Evolutionary conservation across 2,888 invertebrate species (phyloP), one percentile per base, ranked within the genome.

Genomic region (Leptinotarsa tumamoca): DNA sequence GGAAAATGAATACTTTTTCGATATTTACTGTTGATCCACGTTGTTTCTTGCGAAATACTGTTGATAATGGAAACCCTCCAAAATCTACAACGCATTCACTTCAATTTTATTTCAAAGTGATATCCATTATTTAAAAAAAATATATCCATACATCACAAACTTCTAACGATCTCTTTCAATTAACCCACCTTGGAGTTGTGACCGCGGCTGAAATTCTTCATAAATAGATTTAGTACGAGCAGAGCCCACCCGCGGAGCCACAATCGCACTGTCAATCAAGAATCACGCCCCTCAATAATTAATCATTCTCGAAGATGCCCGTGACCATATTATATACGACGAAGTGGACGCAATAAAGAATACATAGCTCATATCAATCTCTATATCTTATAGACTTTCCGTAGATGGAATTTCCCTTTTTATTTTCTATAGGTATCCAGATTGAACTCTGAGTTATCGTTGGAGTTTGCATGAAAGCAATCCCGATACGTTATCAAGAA

Each of bases 181-280:
- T 63, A 63, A 63, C 18, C 17, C 17, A 63, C 63, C 33, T 63
- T 63, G 15, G 33, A 18, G 63, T 43, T n/a, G 63, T 33, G 33
- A 63, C 33, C 43, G 33, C 17, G 63, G 69, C n/a, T 56, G 54
- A 49, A 69, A 54, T 69, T 69, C 69, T 33, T 56, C 56, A 56
- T 49, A 52, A 33, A 58, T 21, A 70, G 70, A 58, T 70, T 58
- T 58, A 70, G 70, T 70, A 70, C 70, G 56, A 49, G 58, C 21
- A 15, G 10, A 81, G 87, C 82, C 87, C 87, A 88, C 88, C 87
- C 87, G 87, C 85, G 81, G 88, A 80, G 86, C 83, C 81, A 83
- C 87, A 87, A 88, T 88, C 88, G 87, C 88, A 83, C 86, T 87
- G 88, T 87, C 88, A 87, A 87, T 87, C 88, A 87, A 86, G 83